phyloP scores from a whole-genome alignment of 2,113 vertebrate species.

The Boleophthalmus pectinirostris region DNA sequence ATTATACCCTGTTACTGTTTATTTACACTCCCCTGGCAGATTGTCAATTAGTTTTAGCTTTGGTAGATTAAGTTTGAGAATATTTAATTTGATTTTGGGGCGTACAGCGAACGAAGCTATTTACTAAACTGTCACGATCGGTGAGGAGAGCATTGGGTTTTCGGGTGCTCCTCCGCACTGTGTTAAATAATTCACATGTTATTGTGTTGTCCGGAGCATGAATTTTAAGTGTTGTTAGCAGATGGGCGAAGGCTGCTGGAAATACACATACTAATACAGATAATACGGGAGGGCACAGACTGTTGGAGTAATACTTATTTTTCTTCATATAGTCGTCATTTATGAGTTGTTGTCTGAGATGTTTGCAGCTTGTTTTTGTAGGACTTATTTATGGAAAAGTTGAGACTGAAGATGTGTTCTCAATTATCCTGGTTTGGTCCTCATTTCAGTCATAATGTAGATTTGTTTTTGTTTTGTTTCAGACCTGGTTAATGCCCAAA shows the following conservation, averaged over 20 bases:
- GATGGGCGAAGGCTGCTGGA: not conserved
- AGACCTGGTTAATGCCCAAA: too few species aligned
- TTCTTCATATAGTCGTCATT: too few species aligned
- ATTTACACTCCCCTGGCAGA: slow-evolving; percentile 4
- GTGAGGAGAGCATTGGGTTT: slow-evolving; percentile 17
- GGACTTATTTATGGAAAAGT: too few species aligned
- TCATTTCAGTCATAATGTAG: too few species aligned
- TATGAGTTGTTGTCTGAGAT: too few species aligned
- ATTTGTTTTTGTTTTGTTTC: too few species aligned
- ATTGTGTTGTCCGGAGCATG: slow-evolving; percentile 44
- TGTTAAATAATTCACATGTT: slow-evolving; percentile 63
- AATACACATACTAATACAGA: not conserved
- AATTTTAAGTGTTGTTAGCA: slow-evolving; percentile 17
- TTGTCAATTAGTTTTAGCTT: not conserved
- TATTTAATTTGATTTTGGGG: not conserved
- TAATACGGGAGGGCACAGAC: not conserved
- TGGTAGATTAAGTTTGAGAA: slow-evolving; percentile 12
- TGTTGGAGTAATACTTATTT: not conserved
- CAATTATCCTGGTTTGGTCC: too few species aligned
- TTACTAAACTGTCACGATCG: slow-evolving; percentile 16
- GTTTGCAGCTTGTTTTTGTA: too few species aligned
- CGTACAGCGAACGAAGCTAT: not conserved
- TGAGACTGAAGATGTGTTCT: too few species aligned
- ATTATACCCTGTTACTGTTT: slow-evolving; percentile 20
- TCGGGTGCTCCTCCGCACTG: slow-evolving; percentile 18